phyloP scores from a whole-genome alignment of 2,797 vertebrate genomes.

The Sphenodon punctatus region DNA sequence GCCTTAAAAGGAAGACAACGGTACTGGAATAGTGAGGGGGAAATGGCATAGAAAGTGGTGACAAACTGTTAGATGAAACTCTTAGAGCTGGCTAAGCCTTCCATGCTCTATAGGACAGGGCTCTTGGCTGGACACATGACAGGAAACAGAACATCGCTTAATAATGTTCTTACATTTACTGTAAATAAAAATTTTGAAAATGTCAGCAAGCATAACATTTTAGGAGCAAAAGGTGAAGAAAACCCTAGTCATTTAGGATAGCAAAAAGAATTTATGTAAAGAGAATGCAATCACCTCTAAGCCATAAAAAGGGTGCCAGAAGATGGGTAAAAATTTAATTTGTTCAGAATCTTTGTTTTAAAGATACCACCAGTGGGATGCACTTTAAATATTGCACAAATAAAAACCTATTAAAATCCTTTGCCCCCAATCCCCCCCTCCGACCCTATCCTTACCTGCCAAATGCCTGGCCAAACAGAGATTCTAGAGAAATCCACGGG shows the following conservation, averaged over 20 bases:
- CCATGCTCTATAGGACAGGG: neutral
- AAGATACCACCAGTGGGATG: too few species aligned
- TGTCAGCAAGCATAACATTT: fast-evolving
- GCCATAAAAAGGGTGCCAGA: conserved; percentile 1
- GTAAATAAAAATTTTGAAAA: neutral
- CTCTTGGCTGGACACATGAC: neutral
- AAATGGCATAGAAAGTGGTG: neutral
- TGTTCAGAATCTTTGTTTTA: conserved; percentile 2
- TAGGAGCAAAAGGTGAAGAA: neutral
- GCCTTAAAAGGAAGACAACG: neutral
- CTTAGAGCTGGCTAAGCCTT: neutral
- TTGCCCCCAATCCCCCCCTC: too few species aligned
- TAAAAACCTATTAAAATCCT: too few species aligned
- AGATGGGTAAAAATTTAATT: conserved; percentile 25
- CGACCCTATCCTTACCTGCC: too few species aligned
- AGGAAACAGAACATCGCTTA: neutral
- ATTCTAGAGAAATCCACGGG: too few species aligned
- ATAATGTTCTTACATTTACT: neutral
- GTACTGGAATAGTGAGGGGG: neutral
- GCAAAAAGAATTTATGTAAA: conserved; percentile 6
- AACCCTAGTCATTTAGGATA: neutral
- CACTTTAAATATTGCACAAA: too few species aligned
- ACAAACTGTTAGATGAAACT: neutral
- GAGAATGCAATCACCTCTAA: conserved; percentile 30
- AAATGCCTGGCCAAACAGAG: too few species aligned